A percentile compares a stretch with the other conserved stretches of the same genome.
These are phyloP conservation scores for Antechinus stuartii DNA, from an alignment of 2,113 vertebrate genomes.

Conservation along the genomic window DNA sequence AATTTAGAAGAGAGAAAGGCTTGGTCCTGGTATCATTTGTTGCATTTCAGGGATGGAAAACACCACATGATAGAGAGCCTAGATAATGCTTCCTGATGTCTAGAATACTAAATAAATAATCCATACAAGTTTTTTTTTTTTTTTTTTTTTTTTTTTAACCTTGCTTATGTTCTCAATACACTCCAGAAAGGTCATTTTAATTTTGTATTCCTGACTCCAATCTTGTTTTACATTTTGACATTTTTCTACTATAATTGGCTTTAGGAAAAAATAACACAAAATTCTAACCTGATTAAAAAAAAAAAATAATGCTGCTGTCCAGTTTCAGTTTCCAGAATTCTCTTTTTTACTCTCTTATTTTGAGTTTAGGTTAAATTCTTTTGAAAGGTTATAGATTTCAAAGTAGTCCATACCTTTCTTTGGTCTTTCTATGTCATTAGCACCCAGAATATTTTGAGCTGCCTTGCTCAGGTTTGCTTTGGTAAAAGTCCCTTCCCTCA, in stretches of 20 bases:
- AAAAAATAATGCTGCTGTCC: slow-evolving; percentile 16
- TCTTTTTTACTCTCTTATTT: not conserved
- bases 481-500: not conserved
- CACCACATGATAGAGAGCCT: slow-evolving; percentile 18
- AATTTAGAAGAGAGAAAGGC: slow-evolving; percentile 25
- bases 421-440: not conserved
- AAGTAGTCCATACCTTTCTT: not conserved
- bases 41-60: not conserved
- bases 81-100: not conserved
- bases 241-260: slow-evolving; percentile 38
- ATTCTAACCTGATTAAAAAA: not conserved
- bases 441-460: not conserved
- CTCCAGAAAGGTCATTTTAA: slow-evolving; percentile 58
- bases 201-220: slow-evolving; percentile 46
- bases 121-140: slow-evolving; percentile 41
- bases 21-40: not conserved
- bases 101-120: slow-evolving; percentile 27
- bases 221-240: slow-evolving; percentile 49
- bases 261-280: slow-evolving; percentile 12
- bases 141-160: not conserved
- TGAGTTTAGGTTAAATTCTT: slow-evolving; percentile 23
- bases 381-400: slow-evolving; percentile 13
- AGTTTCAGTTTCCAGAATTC: not conserved
- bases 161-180: slow-evolving; percentile 8
- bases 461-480: not conserved